Conservation (phyloP, 2,888 invertebrate species). For the Nomada ferruginata region DNA sequence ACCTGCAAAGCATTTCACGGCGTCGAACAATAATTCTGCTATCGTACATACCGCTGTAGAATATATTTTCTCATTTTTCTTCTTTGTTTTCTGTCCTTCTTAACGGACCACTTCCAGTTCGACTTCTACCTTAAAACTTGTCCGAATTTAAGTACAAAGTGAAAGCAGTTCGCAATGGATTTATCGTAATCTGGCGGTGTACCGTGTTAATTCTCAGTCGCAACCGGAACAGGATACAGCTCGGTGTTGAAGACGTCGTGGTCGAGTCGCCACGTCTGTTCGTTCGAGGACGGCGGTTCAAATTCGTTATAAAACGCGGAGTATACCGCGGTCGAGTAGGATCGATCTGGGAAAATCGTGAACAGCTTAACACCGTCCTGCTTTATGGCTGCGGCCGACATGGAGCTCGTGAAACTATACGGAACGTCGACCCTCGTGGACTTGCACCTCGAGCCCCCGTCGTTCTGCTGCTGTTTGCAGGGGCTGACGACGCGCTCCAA, state of each 20-base stretch:
- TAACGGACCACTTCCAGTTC: too few species aligned
- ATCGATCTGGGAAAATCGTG: conserved; percentile 29
- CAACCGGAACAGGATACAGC: not conserved
- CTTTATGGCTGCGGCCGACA: not conserved
- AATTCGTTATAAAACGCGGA: too few species aligned
- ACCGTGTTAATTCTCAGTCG: not conserved
- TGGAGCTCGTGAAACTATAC: not conserved
- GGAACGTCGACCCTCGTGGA: not conserved
- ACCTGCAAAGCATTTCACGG: not conserved
- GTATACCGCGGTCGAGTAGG: conserved; percentile 4
- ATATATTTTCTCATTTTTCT: not conserved
- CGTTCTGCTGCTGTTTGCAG: conserved; percentile 26
- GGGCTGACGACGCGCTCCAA: conserved; percentile 36
- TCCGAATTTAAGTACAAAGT: conserved; percentile 10
- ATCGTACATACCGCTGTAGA: too few species aligned
- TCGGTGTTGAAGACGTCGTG: too few species aligned
- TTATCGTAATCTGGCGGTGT: not conserved
- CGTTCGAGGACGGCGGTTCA: too few species aligned
- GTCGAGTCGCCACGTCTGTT: too few species aligned
- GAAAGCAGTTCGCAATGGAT: not conserved
- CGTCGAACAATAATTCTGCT: too few species aligned
- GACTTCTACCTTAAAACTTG: not conserved
- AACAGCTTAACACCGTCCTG: not conserved
- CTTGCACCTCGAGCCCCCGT: not conserved
- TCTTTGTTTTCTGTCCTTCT: too few species aligned